phyloP scores from a whole-genome alignment of 2,888 invertebrate genomes.

The Aquatica leii region DNA sequence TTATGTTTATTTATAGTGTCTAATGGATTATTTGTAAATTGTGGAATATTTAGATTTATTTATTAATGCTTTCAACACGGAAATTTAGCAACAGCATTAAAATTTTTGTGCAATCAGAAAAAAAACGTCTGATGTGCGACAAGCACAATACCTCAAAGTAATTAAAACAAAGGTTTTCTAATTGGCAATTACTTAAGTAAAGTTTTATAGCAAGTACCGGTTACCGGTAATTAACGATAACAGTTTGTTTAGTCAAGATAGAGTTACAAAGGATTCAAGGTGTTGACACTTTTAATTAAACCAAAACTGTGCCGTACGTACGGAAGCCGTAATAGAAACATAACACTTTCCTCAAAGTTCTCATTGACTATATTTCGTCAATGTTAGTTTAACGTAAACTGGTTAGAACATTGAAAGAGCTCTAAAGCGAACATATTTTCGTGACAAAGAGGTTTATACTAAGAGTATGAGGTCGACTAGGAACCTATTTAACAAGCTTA shows the following conservation, averaged over 20 bases:
- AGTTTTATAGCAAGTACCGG: constrained; percentile 13
- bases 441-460: constrained; percentile 28
- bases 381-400: constrained; percentile 28
- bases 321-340: constrained; percentile 19
- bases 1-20: no score
- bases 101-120: no score
- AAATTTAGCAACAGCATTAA: no score
- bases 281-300: constrained; percentile 36
- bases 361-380: constrained; percentile 26
- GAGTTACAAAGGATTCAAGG: constrained; percentile 32
- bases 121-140: no score
- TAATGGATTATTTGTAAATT: no score
- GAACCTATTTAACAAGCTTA: not conserved
- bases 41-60: no score
- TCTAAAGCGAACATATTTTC: constrained; percentile 30
- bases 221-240: constrained; percentile 25
- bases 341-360: constrained; percentile 19
- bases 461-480: not conserved
- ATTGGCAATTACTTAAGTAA: constrained; percentile 25
- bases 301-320: constrained; percentile 15
- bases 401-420: constrained; percentile 29
- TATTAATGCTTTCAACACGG: no score
- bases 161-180: constrained; percentile 16
- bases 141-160: constrained; percentile 1
- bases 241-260: constrained; percentile 25